Evolutionary conservation across 1,140 invertebrate genomes (phyloP).

Genomic region (Drosophila virilis): DNA sequence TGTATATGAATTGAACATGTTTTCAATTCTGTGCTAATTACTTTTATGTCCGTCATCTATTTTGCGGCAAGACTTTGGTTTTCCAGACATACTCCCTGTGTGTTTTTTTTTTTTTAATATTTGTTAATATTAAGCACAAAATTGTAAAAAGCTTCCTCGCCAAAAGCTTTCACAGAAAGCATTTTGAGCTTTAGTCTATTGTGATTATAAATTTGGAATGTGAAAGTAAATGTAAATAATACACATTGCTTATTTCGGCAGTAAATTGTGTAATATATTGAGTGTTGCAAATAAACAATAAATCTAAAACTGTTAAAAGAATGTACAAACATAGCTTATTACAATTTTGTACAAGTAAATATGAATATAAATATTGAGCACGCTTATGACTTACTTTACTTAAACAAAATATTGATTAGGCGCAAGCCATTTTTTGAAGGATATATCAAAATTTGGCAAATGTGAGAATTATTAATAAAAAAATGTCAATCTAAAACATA

Average conservation of each 20-base stretch:
- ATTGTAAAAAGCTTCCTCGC: slow-evolving; percentile 18
- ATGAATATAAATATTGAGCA: too few relatives aligned
- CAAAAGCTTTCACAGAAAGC: slow-evolving; percentile 19
- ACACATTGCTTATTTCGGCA: slow-evolving; percentile 11
- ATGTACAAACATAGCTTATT: neutral
- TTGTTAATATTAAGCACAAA: neutral
- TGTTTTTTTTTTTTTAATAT: neutral
- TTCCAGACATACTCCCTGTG: neutral
- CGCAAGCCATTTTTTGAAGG: neutral
- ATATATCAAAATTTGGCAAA: neutral
- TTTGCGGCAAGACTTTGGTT: too few relatives aligned
- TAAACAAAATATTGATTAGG: slow-evolving; percentile 5
- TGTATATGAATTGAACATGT: too few relatives aligned
- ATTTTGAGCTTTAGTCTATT: slow-evolving; percentile 16
- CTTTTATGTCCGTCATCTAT: too few relatives aligned
- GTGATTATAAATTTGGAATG: slow-evolving; percentile 26
- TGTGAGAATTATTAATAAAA: neutral
- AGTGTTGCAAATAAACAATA: neutral
- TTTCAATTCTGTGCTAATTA: too few relatives aligned
- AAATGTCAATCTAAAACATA: neutral
- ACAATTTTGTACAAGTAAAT: neutral
- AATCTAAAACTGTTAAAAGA: neutral
- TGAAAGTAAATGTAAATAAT: slow-evolving; percentile 17
- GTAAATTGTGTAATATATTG: slow-evolving; percentile 11
- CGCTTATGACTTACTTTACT: neutral